A percentile compares a stretch with the other conserved stretches of the same genome.
phyloP scores from a whole-genome alignment of 2,113 vertebrate species.

The Todiramphus saurophagus region DNA sequence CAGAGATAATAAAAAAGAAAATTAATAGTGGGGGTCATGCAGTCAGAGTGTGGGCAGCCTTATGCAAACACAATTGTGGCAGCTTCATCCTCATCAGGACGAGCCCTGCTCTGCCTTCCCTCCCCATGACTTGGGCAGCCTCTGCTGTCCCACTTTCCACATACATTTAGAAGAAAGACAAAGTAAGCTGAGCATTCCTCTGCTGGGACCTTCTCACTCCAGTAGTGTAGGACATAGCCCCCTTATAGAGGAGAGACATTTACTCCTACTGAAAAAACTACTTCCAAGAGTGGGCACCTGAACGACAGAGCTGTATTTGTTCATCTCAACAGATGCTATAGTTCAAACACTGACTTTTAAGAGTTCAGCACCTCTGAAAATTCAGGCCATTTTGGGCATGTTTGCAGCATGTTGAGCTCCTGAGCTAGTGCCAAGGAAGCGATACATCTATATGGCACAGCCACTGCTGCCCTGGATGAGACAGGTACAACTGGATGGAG shows the following conservation, averaged over 20 bases:
- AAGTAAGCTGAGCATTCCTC: neutral
- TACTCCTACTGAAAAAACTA: neutral
- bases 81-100: neutral
- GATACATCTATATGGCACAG: neutral
- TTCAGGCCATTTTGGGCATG: neutral
- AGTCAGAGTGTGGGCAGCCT: neutral
- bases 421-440: rapidly evolving
- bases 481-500: neutral
- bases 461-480: neutral
- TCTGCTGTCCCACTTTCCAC: neutral
- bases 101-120: neutral
- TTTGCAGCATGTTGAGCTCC: neutral
- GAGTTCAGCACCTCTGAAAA: neutral
- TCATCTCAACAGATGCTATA: neutral
- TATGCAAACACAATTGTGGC: rapidly evolving
- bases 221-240: neutral
- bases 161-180: rapidly evolving
- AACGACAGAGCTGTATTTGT: neutral
- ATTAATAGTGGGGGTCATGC: neutral
- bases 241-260: neutral
- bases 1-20: neutral
- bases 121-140: neutral
- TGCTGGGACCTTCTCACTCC: neutral
- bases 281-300: neutral
- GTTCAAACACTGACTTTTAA: neutral